phyloP scores from a whole-genome alignment of 2,113 vertebrate genomes.

The Rhagologus leucostigma region DNA sequence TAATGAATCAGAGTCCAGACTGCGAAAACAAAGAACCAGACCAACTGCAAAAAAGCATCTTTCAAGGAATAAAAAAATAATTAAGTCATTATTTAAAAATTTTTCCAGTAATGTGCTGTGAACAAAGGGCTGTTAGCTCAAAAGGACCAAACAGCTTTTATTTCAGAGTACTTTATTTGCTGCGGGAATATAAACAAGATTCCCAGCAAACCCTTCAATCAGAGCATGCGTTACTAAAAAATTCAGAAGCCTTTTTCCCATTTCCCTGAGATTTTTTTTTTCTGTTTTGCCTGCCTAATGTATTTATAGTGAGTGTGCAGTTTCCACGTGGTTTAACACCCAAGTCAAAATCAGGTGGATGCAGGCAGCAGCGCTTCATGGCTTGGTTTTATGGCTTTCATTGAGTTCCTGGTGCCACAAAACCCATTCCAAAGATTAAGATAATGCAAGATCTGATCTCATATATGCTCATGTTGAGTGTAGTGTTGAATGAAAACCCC shows the following conservation, averaged over 20 bases:
- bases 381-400: background rate
- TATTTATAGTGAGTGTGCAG: background rate
- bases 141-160: conserved; percentile 66
- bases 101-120: conserved; percentile 46
- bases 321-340: background rate
- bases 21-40: conserved; percentile 45
- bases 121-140: conserved; percentile 61
- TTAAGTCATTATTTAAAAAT: conserved; percentile 73
- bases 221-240: background rate
- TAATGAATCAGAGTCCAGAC: conserved; percentile 64
- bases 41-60: conserved; percentile 47
- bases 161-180: conserved; percentile 58
- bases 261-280: background rate
- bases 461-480: background rate
- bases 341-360: background rate
- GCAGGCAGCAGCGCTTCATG: background rate
- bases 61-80: conserved; percentile 52
- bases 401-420: background rate
- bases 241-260: background rate
- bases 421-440: background rate
- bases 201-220: conserved; percentile 29
- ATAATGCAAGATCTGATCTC: background rate
- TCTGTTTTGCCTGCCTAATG: background rate
- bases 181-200: conserved; percentile 57
- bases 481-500: conserved; percentile 2